Conservation (phyloP, 2,113 vertebrate genomes). For the Rattus rattus region DNA sequence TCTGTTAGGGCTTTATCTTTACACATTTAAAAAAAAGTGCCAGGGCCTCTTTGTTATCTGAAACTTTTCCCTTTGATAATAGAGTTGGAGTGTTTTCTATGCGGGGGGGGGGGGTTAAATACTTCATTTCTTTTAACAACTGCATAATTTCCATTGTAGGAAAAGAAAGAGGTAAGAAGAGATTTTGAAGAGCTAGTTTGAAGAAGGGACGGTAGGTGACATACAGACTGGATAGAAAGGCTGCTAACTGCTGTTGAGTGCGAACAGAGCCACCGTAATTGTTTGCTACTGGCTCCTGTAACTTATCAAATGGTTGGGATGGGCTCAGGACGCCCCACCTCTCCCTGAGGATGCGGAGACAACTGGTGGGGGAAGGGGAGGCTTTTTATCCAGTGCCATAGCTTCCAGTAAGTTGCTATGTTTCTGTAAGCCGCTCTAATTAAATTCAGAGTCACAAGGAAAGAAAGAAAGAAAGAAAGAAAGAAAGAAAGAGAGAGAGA, state of each 20-base stretch:
- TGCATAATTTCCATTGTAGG: not conserved
- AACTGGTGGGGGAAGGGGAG: not conserved
- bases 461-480: not conserved
- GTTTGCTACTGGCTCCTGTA: not conserved
- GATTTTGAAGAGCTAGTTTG: conserved; percentile 16
- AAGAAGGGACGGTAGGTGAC: conserved; percentile 17
- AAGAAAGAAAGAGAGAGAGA: not conserved
- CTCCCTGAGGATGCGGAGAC: not conserved
- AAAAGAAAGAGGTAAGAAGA: conserved; percentile 10
- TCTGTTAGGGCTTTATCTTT: conserved; percentile 14
- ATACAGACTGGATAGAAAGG: not conserved
- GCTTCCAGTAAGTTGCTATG: not conserved
- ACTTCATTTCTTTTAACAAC: conserved; percentile 1
- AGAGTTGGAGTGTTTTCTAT: not conserved
- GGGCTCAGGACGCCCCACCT: not conserved
- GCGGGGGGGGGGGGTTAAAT: not conserved
- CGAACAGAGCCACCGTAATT: not conserved
- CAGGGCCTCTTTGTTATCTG: not conserved
- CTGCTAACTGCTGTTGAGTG: not conserved
- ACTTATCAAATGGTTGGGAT: not conserved
- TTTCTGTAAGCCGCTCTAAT: not conserved
- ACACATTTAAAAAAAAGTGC: not conserved
- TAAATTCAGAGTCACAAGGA: not conserved
- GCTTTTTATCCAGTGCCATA: not conserved
- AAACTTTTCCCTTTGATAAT: conserved; percentile 3